Percentiles rank a stretch among this genome's conserved stretches.
Conservation (phyloP, 2,888 invertebrate genomes). For the Ethmia dodecea region DNA sequence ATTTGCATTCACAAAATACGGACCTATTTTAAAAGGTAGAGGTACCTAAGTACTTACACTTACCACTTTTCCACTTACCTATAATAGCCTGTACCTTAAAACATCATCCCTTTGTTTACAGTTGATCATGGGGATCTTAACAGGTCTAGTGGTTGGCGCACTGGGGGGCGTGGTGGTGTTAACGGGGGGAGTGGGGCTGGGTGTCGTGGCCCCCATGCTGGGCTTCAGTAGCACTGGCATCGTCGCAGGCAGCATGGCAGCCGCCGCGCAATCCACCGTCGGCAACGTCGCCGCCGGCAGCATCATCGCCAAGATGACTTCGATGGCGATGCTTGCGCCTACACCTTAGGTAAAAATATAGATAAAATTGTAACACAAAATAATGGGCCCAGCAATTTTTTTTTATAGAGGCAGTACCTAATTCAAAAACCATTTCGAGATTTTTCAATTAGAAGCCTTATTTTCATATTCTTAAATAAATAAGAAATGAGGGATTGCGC, state of each 20-base stretch:
- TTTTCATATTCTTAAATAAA: too few species aligned
- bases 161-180: conserved; percentile 41
- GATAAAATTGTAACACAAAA: too few species aligned
- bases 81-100: too few species aligned
- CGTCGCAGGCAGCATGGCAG: conserved; percentile 44
- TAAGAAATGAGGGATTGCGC: too few species aligned
- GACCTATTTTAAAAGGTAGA: too few species aligned
- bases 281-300: conserved; percentile 56
- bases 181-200: conserved; percentile 45
- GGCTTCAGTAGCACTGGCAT: conserved; percentile 52
- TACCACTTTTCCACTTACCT: too few species aligned
- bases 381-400: too few species aligned
- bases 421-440: too few species aligned
- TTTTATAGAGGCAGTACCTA: too few species aligned
- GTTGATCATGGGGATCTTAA: conserved; percentile 38
- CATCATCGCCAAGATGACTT: conserved; percentile 35
- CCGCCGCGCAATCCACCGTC: conserved; percentile 51
- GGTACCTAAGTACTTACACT: neutral
- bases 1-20: too few species aligned
- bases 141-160: conserved; percentile 39
- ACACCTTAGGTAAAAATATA: conserved; percentile 4
- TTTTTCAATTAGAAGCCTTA: too few species aligned
- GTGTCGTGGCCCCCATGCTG: conserved; percentile 40
- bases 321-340: conserved; percentile 2
- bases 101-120: neutral